Evolutionary conservation across 2,888 invertebrate genomes (phyloP).

Genomic region (Sinohyriopsis cumingii): DNA sequence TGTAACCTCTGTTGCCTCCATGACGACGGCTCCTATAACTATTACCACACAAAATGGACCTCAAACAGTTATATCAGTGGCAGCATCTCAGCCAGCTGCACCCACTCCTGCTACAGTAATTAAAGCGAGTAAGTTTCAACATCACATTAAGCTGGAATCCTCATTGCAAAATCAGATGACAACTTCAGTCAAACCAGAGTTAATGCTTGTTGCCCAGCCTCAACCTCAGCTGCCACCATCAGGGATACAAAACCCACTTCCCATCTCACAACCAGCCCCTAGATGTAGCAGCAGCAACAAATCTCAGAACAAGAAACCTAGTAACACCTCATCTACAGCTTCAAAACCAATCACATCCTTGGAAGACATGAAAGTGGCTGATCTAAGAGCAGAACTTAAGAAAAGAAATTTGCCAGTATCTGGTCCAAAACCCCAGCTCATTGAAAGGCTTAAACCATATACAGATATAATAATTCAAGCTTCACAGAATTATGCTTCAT

Average conservation of each 20-base stretch:
- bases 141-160: conserved; percentile 29
- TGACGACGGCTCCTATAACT: conserved; percentile 21
- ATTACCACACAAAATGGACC: conserved; percentile 44
- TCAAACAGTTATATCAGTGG: conserved; percentile 37
- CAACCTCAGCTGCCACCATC: conserved; percentile 37
- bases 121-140: conserved; percentile 10
- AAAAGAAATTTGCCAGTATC: conserved; percentile 94
- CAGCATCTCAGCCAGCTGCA: conserved; percentile 25
- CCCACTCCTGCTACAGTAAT: conserved; percentile 27
- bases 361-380: conserved; percentile 97
- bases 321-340: conserved; percentile 62
- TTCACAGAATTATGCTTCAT: conserved; percentile 3
- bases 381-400: conserved; percentile 94
- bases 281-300: conserved; percentile 37
- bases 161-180: conserved; percentile 20
- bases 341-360: conserved; percentile 76
- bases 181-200: conserved; percentile 23
- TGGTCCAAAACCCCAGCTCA: conserved; percentile 94
- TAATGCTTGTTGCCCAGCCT: conserved; percentile 32
- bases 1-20: conserved; percentile 17
- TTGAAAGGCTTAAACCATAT: conserved; percentile 87
- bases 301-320: conserved; percentile 26
- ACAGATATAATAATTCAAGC: conserved; percentile 64
- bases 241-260: conserved; percentile 25
- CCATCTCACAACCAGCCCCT: conserved; percentile 35